Conservation (phyloP, 2,888 invertebrate genomes). For the Athripsodes cinereus region DNA sequence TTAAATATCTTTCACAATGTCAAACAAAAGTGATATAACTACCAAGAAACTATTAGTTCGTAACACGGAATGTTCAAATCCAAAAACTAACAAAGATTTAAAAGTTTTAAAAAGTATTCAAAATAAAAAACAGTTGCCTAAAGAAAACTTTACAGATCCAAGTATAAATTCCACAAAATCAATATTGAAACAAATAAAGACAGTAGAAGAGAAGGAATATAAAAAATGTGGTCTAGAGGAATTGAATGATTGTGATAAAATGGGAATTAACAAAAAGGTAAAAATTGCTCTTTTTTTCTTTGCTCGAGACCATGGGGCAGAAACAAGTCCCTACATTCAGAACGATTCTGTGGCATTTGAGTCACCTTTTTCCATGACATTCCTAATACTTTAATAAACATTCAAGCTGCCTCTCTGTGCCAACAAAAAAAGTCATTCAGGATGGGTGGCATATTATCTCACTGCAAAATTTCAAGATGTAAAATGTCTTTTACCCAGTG, state of each 20-base stretch:
- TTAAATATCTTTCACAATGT: neutral
- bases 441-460: no score
- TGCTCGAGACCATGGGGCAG: no score
- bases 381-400: no score
- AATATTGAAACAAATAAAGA: slow-evolving; percentile 17
- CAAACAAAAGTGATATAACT: neutral
- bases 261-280: slow-evolving; percentile 13
- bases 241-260: neutral
- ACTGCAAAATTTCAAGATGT: no score
- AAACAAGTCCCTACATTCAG: no score
- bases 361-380: no score
- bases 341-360: no score
- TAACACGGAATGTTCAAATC: neutral
- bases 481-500: no score
- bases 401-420: no score
- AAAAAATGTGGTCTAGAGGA: slow-evolving; percentile 8
- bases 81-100: neutral
- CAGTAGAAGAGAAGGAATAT: slow-evolving; percentile 9
- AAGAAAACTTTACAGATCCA: slow-evolving; percentile 3
- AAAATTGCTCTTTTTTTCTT: neutral
- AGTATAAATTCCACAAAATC: slow-evolving; percentile 10
- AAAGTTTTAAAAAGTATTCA: neutral
- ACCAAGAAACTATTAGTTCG: slow-evolving; percentile 13
- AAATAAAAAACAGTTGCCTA: neutral
- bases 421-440: no score